These are phyloP conservation scores for Gobius niger DNA, from an alignment of 2,113 vertebrate genomes.

Conservation along the genomic window DNA sequence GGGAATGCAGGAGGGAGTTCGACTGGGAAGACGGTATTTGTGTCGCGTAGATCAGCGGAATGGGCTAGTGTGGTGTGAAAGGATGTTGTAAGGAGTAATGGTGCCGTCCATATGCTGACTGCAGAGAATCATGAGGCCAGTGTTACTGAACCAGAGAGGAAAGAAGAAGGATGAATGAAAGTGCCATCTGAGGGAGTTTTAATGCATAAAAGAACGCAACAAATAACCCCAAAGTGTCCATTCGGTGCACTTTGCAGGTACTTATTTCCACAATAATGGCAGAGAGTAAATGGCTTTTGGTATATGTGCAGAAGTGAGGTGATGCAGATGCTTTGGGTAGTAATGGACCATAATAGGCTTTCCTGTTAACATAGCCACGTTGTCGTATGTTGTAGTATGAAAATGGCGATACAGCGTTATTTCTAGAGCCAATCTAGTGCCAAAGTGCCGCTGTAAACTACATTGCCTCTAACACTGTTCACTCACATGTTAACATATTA, in stretches of 20 bases:
- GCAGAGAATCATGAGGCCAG: conserved; percentile 40
- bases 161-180: conserved; percentile 12
- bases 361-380: neutral
- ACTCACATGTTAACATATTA: too few relatives aligned
- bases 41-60: conserved; percentile 57
- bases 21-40: conserved; percentile 30
- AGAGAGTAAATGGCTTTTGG: neutral
- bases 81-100: conserved; percentile 61
- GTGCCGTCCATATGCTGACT: conserved; percentile 65
- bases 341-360: neutral
- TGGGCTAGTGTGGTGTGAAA: conserved; percentile 42
- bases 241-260: conserved; percentile 1
- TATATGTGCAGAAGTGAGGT: neutral
- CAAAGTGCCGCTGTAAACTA: too few relatives aligned
- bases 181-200: neutral
- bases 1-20: neutral
- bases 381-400: neutral
- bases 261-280: conserved; percentile 4
- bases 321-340: neutral
- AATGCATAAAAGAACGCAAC: neutral
- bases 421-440: too few relatives aligned
- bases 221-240: neutral
- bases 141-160: conserved; percentile 35
- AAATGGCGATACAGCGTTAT: too few relatives aligned
- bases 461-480: too few relatives aligned